These are phyloP conservation scores for Drosophila kuntzei DNA, from an alignment of 2,888 invertebrate species.

Conservation along the genomic window DNA sequence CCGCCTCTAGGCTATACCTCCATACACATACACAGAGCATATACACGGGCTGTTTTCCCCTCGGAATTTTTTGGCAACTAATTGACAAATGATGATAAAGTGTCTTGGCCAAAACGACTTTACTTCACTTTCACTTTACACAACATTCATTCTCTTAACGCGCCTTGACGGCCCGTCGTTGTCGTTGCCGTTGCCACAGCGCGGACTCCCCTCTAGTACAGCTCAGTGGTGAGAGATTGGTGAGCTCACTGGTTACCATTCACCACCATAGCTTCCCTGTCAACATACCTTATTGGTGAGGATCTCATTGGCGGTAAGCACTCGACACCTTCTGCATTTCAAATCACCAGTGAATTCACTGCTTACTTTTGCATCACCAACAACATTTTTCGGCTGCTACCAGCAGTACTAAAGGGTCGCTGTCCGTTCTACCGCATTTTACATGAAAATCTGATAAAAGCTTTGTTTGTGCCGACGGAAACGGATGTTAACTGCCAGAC, in stretches of 20 bases:
- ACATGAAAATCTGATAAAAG: constrained; percentile 73
- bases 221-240: no score
- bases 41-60: constrained; percentile 5
- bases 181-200: constrained; percentile 5
- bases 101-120: constrained; percentile 57
- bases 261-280: no score
- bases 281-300: no score
- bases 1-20: constrained; percentile 36
- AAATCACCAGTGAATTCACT: no score
- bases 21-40: neutral
- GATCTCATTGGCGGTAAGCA: no score
- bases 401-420: no score
- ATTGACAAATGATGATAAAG: constrained; percentile 81
- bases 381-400: no score
- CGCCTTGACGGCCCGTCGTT: constrained; percentile 30
- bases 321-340: no score
- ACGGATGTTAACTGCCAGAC: constrained; percentile 75
- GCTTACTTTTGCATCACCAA: no score
- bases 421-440: constrained; percentile 48
- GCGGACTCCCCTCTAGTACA: constrained; percentile 16
- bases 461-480: constrained; percentile 74
- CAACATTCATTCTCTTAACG: constrained; percentile 53
- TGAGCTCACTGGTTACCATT: no score
- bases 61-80: constrained; percentile 55
- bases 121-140: constrained; percentile 34